Evolutionary conservation across 1,140 invertebrate genomes (phyloP), one percentile per base, ranked within the genome.

Genomic region (Centruroides sculpturatus): DNA sequence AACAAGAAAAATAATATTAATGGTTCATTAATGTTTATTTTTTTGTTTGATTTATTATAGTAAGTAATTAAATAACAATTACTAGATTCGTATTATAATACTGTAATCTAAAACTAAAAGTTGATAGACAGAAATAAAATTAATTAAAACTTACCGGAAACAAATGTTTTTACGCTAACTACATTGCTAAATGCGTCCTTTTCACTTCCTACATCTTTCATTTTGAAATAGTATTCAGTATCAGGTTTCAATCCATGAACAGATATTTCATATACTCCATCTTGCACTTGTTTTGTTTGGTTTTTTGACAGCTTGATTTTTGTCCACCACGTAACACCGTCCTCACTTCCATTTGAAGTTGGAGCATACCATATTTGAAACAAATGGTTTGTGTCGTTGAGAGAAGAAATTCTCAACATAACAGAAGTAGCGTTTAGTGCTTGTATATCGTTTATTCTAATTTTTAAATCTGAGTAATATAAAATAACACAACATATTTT

Each of bases 281-380:
- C 36, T 47, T 60, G 51, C 0, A 66, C 51, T 41, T 62, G 54
- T 34, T 36, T 61, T 3, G 61, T 13, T 12, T 62, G 61, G 7
- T 54, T 60, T 13, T 85, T 85, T 0, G 85, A 85, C 68, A 90
- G 87, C 9, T 86, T 81, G 78, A 89, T 84, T 2, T 83, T 80
- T 56, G 85, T 80, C 87, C 87, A 91, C 87, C 80, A 80, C 2
- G 81, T 77, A n/a, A 61, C 11, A 11, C 59, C 55, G 35, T 60
- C 58, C 8, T 63, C 61, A 8, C 5, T 41, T 35, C 56, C 60
- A 12, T 66, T 61, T 13, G 52, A 57, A 7, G 63, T 53, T 10
- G 56, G 46, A 49, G 54, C 23, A 10, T 63, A 63, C 60, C 65
- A 63, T 0, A 59, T 59, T 51, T 60, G 59, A 3, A 62, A 50